Conservation (phyloP, 2,113 vertebrate species). For the Hippocampus guttulatus region DNA sequence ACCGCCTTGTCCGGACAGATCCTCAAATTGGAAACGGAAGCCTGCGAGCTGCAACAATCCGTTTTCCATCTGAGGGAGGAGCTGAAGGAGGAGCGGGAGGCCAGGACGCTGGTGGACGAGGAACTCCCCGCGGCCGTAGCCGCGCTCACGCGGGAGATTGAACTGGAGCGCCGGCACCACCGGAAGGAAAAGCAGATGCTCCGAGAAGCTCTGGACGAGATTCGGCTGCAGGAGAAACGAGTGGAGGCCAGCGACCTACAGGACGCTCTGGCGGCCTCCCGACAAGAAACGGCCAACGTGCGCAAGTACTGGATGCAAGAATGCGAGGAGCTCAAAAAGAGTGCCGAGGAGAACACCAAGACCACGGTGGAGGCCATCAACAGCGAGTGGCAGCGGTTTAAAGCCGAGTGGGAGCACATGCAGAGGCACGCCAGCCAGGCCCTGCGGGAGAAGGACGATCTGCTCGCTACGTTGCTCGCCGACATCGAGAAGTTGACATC, state of each 20-base stretch:
- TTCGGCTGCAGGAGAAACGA: neutral
- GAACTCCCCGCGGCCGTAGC: neutral
- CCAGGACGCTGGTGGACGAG: neutral
- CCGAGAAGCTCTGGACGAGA: neutral
- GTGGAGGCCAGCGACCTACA: neutral
- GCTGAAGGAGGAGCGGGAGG: neutral
- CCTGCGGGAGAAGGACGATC: neutral
- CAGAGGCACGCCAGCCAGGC: neutral
- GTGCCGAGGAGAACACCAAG: neutral
- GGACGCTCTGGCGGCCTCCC: neutral
- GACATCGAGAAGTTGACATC: neutral
- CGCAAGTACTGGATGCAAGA: slow-evolving; percentile 1
- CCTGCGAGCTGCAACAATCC: neutral
- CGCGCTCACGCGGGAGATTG: neutral
- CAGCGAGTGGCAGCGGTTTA: slow-evolving; percentile 1
- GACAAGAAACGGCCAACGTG: neutral
- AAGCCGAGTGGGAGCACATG: slow-evolving; percentile 1
- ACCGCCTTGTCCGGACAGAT: neutral
- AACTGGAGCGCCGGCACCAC: neutral
- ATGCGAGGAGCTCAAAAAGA: neutral
- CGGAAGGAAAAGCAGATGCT: neutral
- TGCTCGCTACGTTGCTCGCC: neutral
- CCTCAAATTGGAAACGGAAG: neutral
- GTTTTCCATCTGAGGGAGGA: neutral
- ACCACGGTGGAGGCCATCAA: neutral